Conservation (phyloP, 2,888 invertebrate genomes). For the Exocentrus adspersus region DNA sequence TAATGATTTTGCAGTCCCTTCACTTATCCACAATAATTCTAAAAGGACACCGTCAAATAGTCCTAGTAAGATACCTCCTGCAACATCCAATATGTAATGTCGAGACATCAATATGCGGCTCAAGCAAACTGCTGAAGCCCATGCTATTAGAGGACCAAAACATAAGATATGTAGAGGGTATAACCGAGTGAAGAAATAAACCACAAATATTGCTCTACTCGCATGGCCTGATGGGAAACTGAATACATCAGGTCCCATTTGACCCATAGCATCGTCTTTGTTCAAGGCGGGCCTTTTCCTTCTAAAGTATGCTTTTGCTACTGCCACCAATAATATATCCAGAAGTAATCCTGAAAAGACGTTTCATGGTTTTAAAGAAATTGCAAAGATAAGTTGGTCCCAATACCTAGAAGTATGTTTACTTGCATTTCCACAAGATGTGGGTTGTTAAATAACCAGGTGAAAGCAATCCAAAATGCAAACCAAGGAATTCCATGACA, state of each 20-base stretch:
- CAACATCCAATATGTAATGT: conserved; percentile 88
- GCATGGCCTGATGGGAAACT: conserved; percentile 96
- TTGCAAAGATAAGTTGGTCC: too few relatives aligned
- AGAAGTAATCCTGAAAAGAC: conserved; percentile 80
- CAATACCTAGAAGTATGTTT: conserved; percentile 88
- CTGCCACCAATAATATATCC: conserved; percentile 81
- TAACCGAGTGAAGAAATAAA: conserved; percentile 75
- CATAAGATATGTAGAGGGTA: conserved; percentile 71
- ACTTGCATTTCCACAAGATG: conserved; percentile 82
- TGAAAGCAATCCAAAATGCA: conserved; percentile 77
- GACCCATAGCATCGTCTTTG: conserved; percentile 72
- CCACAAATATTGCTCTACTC: conserved; percentile 81
- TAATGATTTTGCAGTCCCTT: conserved; percentile 69
- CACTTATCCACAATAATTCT: conserved; percentile 75
- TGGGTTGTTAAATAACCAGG: conserved; percentile 78
- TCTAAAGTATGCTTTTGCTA: conserved; percentile 80
- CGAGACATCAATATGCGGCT: conserved; percentile 86
- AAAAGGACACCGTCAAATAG: conserved; percentile 74
- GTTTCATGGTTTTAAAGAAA: too few relatives aligned
- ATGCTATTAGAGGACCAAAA: conserved; percentile 74
- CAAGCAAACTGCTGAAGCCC: conserved; percentile 78
- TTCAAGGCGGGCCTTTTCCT: conserved; percentile 77
- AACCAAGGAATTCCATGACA: conserved; percentile 93
- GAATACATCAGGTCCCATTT: conserved; percentile 87
- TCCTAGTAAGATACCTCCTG: conserved; percentile 80